phyloP scores from a whole-genome alignment of 1,140 invertebrate genomes.

The Argopecten irradians region DNA sequence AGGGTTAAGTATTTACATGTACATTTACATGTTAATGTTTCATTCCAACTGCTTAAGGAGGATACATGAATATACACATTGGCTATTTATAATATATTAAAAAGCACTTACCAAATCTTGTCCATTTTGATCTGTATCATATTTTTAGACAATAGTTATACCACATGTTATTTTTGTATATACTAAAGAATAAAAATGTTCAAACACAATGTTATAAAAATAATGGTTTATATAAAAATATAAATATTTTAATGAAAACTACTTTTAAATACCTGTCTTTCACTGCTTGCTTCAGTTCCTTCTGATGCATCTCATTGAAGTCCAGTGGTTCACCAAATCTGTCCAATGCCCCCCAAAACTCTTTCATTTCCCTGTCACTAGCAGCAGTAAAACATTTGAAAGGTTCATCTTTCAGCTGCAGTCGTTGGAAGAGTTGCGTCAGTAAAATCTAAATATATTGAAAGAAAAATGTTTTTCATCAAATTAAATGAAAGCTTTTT shows the following conservation, averaged over 20 bases:
- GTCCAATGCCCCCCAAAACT: constrained; percentile 29
- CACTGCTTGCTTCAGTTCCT: constrained; percentile 27
- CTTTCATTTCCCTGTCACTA: constrained; percentile 25
- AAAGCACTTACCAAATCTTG: no score
- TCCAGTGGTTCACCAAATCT: constrained; percentile 35
- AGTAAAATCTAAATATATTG: constrained; percentile 34
- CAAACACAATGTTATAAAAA: no score
- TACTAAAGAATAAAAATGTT: no score
- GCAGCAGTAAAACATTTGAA: constrained; percentile 43
- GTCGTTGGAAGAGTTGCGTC: constrained; percentile 30
- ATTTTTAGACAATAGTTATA: no score
- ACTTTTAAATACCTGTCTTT: constrained; percentile 33
- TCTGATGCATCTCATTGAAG: constrained; percentile 21
- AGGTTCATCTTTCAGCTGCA: constrained; percentile 7
- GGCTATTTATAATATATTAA: no score
- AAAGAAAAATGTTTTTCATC: neutral
- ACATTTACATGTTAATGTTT: no score
- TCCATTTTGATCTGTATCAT: no score
- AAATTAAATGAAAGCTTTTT: constrained; percentile 10
- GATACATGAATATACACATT: no score
- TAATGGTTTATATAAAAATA: no score
- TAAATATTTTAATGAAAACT: neutral
- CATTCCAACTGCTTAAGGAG: no score
- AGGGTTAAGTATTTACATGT: no score
- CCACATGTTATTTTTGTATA: no score